Conservation (phyloP, 1,140 invertebrate species). For the Drosophila truncata region DNA sequence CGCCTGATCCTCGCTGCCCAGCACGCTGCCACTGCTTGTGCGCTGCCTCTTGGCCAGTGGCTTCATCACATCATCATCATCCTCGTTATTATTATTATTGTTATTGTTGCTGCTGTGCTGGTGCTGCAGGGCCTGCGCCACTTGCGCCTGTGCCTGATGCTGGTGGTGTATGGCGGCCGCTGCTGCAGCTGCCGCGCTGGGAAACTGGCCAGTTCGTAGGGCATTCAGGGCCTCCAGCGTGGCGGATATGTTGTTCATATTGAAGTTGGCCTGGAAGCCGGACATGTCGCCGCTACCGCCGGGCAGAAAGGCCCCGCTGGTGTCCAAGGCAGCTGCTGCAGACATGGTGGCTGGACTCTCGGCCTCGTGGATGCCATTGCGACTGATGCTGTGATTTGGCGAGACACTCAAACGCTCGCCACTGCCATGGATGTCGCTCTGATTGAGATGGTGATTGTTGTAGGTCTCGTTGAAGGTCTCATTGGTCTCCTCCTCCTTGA, state of each 20-base stretch:
- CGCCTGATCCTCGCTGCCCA: constrained; percentile 60
- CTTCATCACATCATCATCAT: constrained; percentile 58
- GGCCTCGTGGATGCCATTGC: constrained; percentile 70
- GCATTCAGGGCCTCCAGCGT: constrained; percentile 83
- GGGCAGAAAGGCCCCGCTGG: constrained; percentile 56
- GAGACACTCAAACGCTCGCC: constrained; percentile 76
- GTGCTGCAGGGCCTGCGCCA: constrained; percentile 50
- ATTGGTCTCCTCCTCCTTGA: constrained; percentile 82
- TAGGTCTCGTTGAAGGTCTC: constrained; percentile 80
- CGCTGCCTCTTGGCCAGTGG: constrained; percentile 74
- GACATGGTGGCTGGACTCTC: constrained; percentile 66
- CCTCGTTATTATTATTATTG: constrained; percentile 69
- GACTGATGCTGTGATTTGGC: constrained; percentile 71
- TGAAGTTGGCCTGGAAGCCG: constrained; percentile 75
- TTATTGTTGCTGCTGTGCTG: constrained; percentile 43
- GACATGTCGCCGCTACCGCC: constrained; percentile 64
- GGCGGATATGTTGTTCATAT: constrained; percentile 83
- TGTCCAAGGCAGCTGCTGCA: constrained; percentile 46
- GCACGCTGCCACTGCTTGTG: constrained; percentile 61
- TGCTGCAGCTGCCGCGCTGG: constrained; percentile 74
- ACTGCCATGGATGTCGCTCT: constrained; percentile 55
- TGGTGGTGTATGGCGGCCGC: constrained; percentile 78
- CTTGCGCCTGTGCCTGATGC: constrained; percentile 73
- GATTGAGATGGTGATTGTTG: constrained; percentile 61
- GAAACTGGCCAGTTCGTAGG: constrained; percentile 75